Evolutionary conservation across 2,113 vertebrate species (phyloP), one percentile per base, ranked within the genome.

Genomic region (Hydrolagus affinis): DNA sequence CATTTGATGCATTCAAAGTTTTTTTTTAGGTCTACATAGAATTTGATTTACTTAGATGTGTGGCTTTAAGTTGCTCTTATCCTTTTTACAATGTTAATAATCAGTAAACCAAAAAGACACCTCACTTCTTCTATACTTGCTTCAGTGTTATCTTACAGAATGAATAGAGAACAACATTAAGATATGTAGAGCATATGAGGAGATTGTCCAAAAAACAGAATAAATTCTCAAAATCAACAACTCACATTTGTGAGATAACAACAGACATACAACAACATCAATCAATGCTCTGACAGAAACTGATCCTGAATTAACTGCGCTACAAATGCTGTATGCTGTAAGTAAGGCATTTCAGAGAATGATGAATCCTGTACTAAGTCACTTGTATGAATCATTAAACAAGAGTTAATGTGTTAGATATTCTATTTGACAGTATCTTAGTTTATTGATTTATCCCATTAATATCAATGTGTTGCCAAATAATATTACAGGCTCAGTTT

Each of bases 381-480:
- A 83, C 78, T 83, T 32, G 23, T 8, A 28, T 83, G 19, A 83
- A 32, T 83, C 78, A 83, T 66, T 66, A 83, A 83, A 28, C 19
- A 25, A 66, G n/a, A 17, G 28, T 59, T 28, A 30, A 32, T 66
- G 28, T 83, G 60, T 19, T 44, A 32, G 28, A 83, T 66, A 66
- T 66, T 83, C 25, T 62, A 66, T 10, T 30, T 17, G 78, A 83
- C 60, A 83, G 60, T 30, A 21, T 32, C 78, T 66, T 83, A 62
- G 23, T 83, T 60, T 66, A 66, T 83, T 83, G 25, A 1, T 66
- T 66, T 66, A 83, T 83, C 12, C 17, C 62, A 83, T 66, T 83
- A 83, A 32, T 83, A 66, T 83, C 23, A 21, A 66, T 83, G 78
- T 21, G 17, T 28, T 83, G 60, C 19, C 60, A 83, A 28, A 30